Evolutionary conservation across 92 coral and sea anemone genomes (phyloP), one percentile per base, ranked within the genome.

Genomic region (Phenganax subtilis): DNA sequence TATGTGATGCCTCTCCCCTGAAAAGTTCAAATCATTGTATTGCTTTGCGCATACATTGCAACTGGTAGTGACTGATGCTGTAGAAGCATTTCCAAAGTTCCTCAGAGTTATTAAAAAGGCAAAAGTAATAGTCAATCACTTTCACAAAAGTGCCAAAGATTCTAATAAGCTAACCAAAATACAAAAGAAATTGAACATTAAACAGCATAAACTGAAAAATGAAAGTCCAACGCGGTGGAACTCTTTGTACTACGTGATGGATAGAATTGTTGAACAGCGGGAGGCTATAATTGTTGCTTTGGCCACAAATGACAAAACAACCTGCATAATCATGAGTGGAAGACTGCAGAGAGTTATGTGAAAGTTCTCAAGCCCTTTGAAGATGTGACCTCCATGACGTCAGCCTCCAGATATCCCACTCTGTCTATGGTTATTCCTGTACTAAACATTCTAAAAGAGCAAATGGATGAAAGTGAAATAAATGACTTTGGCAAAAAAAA

Each of bases 371-470:
- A 75, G 65, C 80, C 64, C 44, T 75, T 75, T 75, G 80, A 75
- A 54, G 31, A 75, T 56, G 80, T 75, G 58, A 75, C 80, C 17
- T 75, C 63, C 80, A 75, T 75, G 80, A 75, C 55, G 80, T 75
- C 65, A 75, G 80, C 80, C 47, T 75, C 80, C 16, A 75, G 64
- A 75, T 75, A 53, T 56, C 80, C 80, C 1, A 55, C 80, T 53
- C 55, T 75, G 65, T 75, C 80, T n/a, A 75, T 75, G 65, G 65
- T 75, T 53, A 75, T 75, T 75, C 80, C 80, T 75, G 80, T 75
- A 56, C 30, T 75, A 56, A 53, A 53, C 55, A 64, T 75, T 64
- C 51, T 75, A 56, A 75, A 75, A 54, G 31, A 75, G 47, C 80
- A 75, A 75, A 75, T 75, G 80, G 47, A 54, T 75, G 64, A 56